A percentile compares a stretch with the other conserved stretches of the same genome.
Evolutionary conservation across 1,140 invertebrate genomes (phyloP).

Genomic region (Zaprionus kolodkinae): DNA sequence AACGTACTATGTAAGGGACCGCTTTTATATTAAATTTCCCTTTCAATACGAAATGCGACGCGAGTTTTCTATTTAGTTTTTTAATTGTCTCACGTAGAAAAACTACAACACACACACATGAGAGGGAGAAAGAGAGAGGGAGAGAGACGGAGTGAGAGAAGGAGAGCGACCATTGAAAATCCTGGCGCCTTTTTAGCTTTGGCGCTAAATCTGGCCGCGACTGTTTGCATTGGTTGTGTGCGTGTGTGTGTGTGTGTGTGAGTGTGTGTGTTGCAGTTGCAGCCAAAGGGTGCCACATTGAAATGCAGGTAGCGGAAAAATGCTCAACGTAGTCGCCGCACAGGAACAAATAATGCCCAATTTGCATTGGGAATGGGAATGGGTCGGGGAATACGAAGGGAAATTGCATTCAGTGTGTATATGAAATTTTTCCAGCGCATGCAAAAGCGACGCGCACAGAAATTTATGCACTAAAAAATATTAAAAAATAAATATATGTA

Average conservation of each 20-base stretch:
- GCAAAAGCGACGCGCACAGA: slow-evolving; percentile 31
- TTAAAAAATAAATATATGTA: slow-evolving; percentile 22
- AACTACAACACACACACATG: slow-evolving; percentile 31
- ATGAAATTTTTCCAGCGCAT: slow-evolving; percentile 1
- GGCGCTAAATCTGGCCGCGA: slow-evolving; percentile 40
- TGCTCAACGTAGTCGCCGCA: slow-evolving; percentile 61
- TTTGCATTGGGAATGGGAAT: slow-evolving; percentile 65
- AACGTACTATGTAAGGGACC: background rate
- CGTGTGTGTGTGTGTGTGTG: slow-evolving; percentile 2
- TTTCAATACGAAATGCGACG: slow-evolving; percentile 66
- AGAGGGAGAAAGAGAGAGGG: background rate
- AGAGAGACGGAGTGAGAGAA: too few relatives aligned
- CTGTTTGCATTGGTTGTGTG: slow-evolving; percentile 42
- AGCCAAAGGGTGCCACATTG: slow-evolving; percentile 57
- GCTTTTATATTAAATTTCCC: slow-evolving; percentile 73
- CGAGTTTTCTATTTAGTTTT: slow-evolving; percentile 75
- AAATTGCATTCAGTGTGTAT: slow-evolving; percentile 36
- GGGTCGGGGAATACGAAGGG: background rate
- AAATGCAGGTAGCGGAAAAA: slow-evolving; percentile 79
- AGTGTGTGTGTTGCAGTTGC: slow-evolving; percentile 12
- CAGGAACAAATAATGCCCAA: slow-evolving; percentile 80
- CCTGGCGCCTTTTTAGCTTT: slow-evolving; percentile 67
- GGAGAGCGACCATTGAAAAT: slow-evolving; percentile 62
- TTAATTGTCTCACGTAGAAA: slow-evolving; percentile 80
- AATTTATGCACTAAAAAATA: slow-evolving; percentile 64